A percentile compares a stretch with the other conserved stretches of the same genome.
Conservation (phyloP, 2,888 invertebrate genomes). For the Cremastinae sp. region DNA sequence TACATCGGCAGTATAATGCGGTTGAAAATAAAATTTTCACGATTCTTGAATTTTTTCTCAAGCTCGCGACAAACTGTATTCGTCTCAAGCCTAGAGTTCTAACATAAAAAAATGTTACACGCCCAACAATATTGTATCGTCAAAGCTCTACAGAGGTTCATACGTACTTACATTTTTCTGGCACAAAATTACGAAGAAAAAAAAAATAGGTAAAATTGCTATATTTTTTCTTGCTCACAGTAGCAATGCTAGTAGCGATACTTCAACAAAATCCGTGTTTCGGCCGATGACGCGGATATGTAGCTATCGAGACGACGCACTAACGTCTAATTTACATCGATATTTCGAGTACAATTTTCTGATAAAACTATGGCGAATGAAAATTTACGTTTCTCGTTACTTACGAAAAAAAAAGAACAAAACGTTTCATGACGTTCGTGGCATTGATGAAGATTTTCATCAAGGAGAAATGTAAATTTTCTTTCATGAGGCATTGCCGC, state of each 20-base stretch:
- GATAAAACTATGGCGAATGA: constrained; percentile 26
- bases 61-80: constrained; percentile 27
- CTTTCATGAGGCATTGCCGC: constrained; percentile 22
- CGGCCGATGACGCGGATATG: constrained; percentile 51
- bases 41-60: constrained; percentile 1
- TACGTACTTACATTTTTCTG: constrained; percentile 34
- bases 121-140: constrained; percentile 52
- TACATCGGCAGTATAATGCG: constrained; percentile 55
- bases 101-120: constrained; percentile 45
- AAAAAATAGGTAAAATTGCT: constrained; percentile 35
- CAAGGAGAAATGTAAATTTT: constrained; percentile 15
- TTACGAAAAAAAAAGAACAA: neutral
- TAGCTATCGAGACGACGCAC: constrained; percentile 56
- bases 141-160: constrained; percentile 55
- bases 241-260: constrained; percentile 50
- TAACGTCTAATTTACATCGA: constrained; percentile 53
- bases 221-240: constrained; percentile 49
- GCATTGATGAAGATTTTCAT: neutral
- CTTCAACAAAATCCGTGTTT: constrained; percentile 54
- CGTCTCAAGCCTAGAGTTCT: constrained; percentile 46
- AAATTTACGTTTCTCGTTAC: neutral
- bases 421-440: too few species aligned
- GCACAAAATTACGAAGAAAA: constrained; percentile 50
- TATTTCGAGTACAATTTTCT: constrained; percentile 50
- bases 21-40: constrained; percentile 37